Evolutionary conservation across 2,888 invertebrate genomes (phyloP).

Genomic region (Napeogenes sylphis): DNA sequence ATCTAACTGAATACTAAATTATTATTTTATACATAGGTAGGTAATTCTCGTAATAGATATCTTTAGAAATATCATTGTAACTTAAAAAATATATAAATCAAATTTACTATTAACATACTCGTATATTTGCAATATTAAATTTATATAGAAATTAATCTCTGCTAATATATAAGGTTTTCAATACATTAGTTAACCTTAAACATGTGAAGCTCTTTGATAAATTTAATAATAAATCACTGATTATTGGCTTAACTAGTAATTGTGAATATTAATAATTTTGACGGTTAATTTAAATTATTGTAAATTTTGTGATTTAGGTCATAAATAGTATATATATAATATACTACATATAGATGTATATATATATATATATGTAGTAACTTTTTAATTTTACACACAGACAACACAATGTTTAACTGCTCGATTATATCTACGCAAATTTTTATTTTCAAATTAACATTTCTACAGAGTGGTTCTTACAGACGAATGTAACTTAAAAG

Average conservation of each 20-base stretch:
- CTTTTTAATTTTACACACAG: too few species aligned
- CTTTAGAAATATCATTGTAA: neutral
- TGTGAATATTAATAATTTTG: conserved; percentile 12
- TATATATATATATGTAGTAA: too few species aligned
- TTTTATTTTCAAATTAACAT: too few species aligned
- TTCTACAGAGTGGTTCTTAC: too few species aligned
- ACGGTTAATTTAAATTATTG: conserved; percentile 2
- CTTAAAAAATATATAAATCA: neutral
- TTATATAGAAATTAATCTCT: conserved; percentile 31
- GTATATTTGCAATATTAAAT: conserved; percentile 3
- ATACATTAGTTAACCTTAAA: conserved; percentile 10
- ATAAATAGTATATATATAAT: neutral
- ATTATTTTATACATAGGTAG: too few species aligned
- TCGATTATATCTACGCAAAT: too few species aligned
- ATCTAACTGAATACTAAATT: too few species aligned
- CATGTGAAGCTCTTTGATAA: neutral
- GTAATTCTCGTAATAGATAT: too few species aligned
- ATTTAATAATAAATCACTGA: neutral
- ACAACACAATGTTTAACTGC: too few species aligned
- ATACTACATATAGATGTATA: too few species aligned
- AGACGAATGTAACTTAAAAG: too few species aligned
- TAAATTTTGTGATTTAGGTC: neutral
- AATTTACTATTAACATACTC: neutral
- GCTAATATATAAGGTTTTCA: conserved; percentile 28
- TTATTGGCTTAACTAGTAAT: neutral